Base-by-base conservation (phyloP, 2,888 invertebrate genomes). In the Carterocephalus palaemon region DNA sequence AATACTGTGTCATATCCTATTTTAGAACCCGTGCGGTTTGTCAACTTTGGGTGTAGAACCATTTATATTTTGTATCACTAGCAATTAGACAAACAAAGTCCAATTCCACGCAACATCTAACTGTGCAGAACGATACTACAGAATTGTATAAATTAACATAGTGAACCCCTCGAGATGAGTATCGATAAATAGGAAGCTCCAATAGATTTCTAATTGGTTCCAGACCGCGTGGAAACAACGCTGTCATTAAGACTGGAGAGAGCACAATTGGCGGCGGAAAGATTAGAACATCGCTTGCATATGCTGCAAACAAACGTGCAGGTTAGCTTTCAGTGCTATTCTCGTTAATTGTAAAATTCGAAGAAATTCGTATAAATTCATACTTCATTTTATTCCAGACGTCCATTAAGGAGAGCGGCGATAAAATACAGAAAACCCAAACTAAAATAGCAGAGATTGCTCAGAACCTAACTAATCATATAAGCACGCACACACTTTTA, bases 1-100 rank as follows among this genome's bases (percentile, higher is more conserved):
- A 60, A 60, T 70, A 71, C 68, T 78, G 65, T 79, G 81, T 81
- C 81, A 83, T 78, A 77, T 83, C 82, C 82, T 79, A 80, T 76
- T 82, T 83, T 74, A 76, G 70, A 61, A 59, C 57, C 52, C 60
- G 57, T 63, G 57, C 60, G 60, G 57, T 60, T 54, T 64, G 61
- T 67, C 62, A 64, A 70, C 73, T 82, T 83, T 78, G 75, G 79
- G 75, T 81, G 81, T 64, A 66, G 59, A 62, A 59, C 53, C 63
- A 51, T 59, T 54, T 56, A 60, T 64, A 51, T 59, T 54, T 56
- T 60, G 57, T 63, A 63, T 67, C 63, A 61, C 60, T 54, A 46
- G 54, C 72, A 83, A 81, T 83, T 81, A 71, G 67, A 67, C 72
- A 65, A 75, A 77, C 68, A 73, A 66, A 67, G 74, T 62, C 70